Evolutionary conservation across 1,140 invertebrate species (phyloP), one percentile per base, ranked within the genome.

Genomic region (Zaprionus lachaisei): DNA sequence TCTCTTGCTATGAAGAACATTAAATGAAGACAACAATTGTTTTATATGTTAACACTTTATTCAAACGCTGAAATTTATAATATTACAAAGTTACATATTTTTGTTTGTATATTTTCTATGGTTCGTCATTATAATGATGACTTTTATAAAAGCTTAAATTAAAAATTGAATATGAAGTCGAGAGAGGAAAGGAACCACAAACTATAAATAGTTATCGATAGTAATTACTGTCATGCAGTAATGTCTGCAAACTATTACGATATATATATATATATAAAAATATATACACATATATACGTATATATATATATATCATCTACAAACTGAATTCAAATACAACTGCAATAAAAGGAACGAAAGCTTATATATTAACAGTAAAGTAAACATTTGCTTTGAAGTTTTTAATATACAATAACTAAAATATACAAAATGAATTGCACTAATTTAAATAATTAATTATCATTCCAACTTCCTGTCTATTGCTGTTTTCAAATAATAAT

Each of bases 1-100:
- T 41, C 14, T 49, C 14, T 31, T 31, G 28, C 28, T 31, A 31
- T 31, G 28, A 31, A 31, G 1, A 31, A 31, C 2, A 26, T 26
- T 26, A 0, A 26, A 26, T 5, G 4, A 26, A 26, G 5, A 2
- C 2, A 4, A 24, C 20, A 12, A 17, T 4, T 17, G 15, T 31
- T 63, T 31, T 69, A 14, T 17, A 47, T 72, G 31, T 60, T 68
- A 74, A 69, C 58, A 69, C 49, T 69, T 74, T 74, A 74, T 68
- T 74, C 47, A 74, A 74, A 60, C 64, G 57, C 61, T 68, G 31
- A 68, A 71, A 56, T 55, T 22, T 37, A 17, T 14, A 26, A 38
- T n/a, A 55, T 54, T 55, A 22, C 28, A 51, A n/a, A 58, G 51
- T 54, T 72, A 22, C 28, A 72, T 37, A 15, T 58, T 51, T 31